phyloP scores from a whole-genome alignment of 2,888 invertebrate species.

The Netelia melanura region DNA sequence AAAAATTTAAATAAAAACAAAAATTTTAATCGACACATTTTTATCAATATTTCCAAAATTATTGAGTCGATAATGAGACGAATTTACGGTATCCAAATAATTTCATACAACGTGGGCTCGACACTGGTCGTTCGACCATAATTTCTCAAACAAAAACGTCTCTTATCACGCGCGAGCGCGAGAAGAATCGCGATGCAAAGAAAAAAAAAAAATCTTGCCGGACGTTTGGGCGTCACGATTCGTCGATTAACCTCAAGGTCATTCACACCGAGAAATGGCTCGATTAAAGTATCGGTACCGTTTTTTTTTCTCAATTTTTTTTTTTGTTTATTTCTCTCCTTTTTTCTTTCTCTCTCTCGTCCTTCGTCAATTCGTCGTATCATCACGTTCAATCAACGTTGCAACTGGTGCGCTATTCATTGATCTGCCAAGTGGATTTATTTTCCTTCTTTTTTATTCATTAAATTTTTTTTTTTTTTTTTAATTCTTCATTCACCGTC shows the following conservation, averaged over 20 bases:
- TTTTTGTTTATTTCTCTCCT: conserved; percentile 8
- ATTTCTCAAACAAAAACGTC: conserved; percentile 8
- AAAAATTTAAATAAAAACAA: too few relatives aligned
- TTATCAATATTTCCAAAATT: background rate
- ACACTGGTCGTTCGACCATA: background rate
- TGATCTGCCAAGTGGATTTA: background rate
- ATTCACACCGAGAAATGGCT: conserved; percentile 5
- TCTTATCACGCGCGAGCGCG: background rate
- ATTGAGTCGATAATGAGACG: background rate
- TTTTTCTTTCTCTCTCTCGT: background rate
- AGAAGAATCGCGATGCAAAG: background rate
- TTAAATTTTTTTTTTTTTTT: too few relatives aligned
- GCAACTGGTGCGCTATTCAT: conserved; percentile 9
- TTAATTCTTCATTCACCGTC: background rate
- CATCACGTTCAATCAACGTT: conserved; percentile 3
- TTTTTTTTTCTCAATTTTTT: conserved; percentile 26
- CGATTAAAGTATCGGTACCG: conserved; percentile 22
- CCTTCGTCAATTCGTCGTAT: conserved; percentile 22
- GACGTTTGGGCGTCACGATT: conserved; percentile 14
- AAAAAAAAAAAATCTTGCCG: background rate
- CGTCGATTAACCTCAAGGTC: conserved; percentile 47
- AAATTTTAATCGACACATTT: too few relatives aligned
- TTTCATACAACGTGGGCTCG: background rate
- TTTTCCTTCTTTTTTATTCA: background rate
- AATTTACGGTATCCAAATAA: background rate